Percentiles rank a stretch among this genome's conserved stretches.
phyloP scores from a whole-genome alignment of 1,140 invertebrate genomes.

The Parapsyche elsis region DNA sequence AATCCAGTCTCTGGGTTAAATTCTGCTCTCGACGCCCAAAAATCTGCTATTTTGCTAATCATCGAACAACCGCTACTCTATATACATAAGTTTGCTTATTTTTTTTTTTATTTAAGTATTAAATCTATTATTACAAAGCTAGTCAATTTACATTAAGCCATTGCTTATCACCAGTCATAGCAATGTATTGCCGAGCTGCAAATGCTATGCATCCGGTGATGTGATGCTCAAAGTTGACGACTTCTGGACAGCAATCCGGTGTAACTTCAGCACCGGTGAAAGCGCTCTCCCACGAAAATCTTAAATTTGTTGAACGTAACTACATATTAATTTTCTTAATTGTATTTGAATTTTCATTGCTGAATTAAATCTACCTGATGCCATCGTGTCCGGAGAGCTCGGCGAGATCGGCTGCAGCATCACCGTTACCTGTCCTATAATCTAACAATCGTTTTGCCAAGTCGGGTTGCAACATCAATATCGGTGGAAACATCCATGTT shows the following conservation, averaged over 20 bases:
- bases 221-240: slow-evolving; percentile 68
- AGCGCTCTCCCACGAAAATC: slow-evolving; percentile 68
- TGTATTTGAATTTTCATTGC: neutral
- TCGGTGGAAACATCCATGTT: slow-evolving; percentile 66
- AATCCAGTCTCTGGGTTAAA: slow-evolving; percentile 63
- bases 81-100: slow-evolving; percentile 45
- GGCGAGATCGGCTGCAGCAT: slow-evolving; percentile 61
- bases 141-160: slow-evolving; percentile 63
- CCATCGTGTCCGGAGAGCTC: slow-evolving; percentile 63
- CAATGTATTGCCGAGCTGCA: slow-evolving; percentile 66
- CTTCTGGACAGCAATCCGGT: slow-evolving; percentile 68
- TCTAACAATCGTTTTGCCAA: slow-evolving; percentile 61
- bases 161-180: slow-evolving; percentile 63
- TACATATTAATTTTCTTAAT: neutral
- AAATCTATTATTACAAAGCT: slow-evolving; percentile 1
- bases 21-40: slow-evolving; percentile 67
- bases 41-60: slow-evolving; percentile 68
- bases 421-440: slow-evolving; percentile 61
- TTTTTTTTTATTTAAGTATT: no score
- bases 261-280: slow-evolving; percentile 69
- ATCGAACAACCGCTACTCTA: slow-evolving; percentile 68
- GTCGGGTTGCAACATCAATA: slow-evolving; percentile 62
- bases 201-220: slow-evolving; percentile 68
- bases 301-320: neutral
- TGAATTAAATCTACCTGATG: slow-evolving; percentile 59